Base-by-base conservation (phyloP, 2,797 vertebrate genomes). In the Scyliorhinus canicula region DNA sequence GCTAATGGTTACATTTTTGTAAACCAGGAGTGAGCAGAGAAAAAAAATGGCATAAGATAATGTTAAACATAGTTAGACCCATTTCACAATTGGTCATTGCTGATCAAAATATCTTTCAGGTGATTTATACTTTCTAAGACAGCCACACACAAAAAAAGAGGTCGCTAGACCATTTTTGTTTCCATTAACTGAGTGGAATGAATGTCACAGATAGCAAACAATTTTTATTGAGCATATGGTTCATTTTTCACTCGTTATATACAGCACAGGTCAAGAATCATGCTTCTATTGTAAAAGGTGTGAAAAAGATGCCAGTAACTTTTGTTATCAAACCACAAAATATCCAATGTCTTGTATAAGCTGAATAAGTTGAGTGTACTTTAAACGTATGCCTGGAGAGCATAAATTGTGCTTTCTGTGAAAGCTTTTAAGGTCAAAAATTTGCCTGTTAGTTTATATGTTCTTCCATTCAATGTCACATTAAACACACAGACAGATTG, bases 391-490 rank as follows among this genome's bases (percentile, higher is more conserved):
- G 16, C 19, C 11, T 94, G 93, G 93, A 94, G 93, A 74, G 93
- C 67, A 52, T 67, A 9, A 55, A 31, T 94, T 67, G 74, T 0
- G 93, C 93, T 94, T 94, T 94, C 93, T 94, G 14, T 94, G 93
- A 94, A 94, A 94, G 93, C 67, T 94, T 74, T 71, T 74, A 94
- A 35, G 55, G 26, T 91, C 31, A 52, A 71, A 71, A 71, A 71
- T 71, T 50, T 74, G 93, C 47, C 67, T 52, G 47, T 71, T 94
- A 52, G 93, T 74, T 74, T 94, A 94, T 71, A 52, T 74, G 67
- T 74, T 94, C 67, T 71, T 71, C 93, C 67, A 74, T 55, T 3
- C 63, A 94, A 69, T 71, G 28, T 94, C 74, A 52, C 50, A 69
- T 93, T 69, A 93, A 50, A 26, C 91, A 93, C 91, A 93, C 28